These are phyloP conservation scores for Cyphomyrus discorhynchus DNA, from an alignment of 2,113 vertebrate species.

Conservation along the genomic window DNA sequence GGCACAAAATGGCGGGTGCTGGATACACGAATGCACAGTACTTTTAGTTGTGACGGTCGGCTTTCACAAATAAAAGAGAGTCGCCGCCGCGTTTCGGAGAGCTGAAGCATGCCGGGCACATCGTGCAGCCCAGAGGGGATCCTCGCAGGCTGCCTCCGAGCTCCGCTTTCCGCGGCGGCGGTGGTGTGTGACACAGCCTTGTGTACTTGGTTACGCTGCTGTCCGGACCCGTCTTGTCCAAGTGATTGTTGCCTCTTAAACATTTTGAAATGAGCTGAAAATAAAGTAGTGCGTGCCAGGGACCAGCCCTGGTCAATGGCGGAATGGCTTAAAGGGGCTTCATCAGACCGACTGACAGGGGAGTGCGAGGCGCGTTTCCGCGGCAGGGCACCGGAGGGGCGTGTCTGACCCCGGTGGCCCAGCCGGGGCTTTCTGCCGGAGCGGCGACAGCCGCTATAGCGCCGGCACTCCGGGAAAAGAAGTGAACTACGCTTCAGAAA, in stretches of 20 bases:
- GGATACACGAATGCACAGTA: conserved; percentile 48
- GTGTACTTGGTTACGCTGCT: neutral
- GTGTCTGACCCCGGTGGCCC: neutral
- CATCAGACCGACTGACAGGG: neutral
- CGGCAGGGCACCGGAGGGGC: neutral
- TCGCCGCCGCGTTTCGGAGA: neutral
- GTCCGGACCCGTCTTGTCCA: neutral
- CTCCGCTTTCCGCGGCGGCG: neutral
- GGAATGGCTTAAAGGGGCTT: neutral
- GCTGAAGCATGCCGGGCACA: neutral
- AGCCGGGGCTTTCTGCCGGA: neutral
- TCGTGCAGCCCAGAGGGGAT: too few relatives aligned
- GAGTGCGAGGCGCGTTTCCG: neutral
- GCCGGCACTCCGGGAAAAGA: neutral
- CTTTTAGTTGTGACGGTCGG: neutral
- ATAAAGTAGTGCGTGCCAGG: neutral
- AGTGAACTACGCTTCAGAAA: neutral
- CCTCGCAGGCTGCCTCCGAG: neutral
- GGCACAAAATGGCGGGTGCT: conserved; percentile 78
- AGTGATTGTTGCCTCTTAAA: neutral
- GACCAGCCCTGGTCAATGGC: neutral
- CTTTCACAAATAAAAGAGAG: neutral
- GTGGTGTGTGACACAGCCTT: neutral
- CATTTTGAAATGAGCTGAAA: neutral
- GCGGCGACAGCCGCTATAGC: neutral